Percentiles rank a stretch among this genome's conserved stretches.
phyloP scores from a whole-genome alignment of 2,113 vertebrate species.

The Fregata magnificens region DNA sequence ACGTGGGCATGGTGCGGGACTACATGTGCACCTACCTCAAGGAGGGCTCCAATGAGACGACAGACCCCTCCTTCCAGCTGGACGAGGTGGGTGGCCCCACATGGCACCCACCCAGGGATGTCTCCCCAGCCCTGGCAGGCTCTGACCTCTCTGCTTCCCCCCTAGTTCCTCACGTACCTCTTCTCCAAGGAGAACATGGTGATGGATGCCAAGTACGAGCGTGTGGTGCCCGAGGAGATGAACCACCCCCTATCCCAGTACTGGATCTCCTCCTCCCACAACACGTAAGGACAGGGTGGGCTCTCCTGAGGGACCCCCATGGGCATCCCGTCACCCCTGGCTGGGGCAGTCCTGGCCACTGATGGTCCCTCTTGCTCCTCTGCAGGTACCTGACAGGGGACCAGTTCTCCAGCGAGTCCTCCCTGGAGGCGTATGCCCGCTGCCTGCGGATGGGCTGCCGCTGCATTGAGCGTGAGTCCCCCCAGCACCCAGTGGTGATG shows the following conservation, averaged over 20 bases:
- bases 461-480: constrained; percentile 82
- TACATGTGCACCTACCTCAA: constrained; percentile 80
- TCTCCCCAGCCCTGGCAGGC: not conserved
- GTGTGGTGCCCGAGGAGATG: constrained; percentile 79
- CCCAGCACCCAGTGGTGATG: not conserved
- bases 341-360: not conserved
- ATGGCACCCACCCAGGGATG: not conserved
- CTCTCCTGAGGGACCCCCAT: accelerated
- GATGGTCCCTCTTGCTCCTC: not conserved
- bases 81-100: constrained; percentile 75
- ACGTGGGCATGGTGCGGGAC: constrained; percentile 78
- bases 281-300: constrained; percentile 74
- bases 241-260: constrained; percentile 84
- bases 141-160: not conserved
- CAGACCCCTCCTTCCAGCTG: constrained; percentile 82
- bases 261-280: constrained; percentile 90
- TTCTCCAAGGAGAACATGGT: constrained; percentile 86
- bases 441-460: constrained; percentile 88
- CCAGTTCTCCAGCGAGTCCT: constrained; percentile 89
- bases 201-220: constrained; percentile 75
- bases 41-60: constrained; percentile 53
- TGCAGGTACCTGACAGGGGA: constrained; percentile 86
- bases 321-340: not conserved
- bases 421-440: constrained; percentile 84
- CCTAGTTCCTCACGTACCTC: constrained; percentile 83